Percentiles rank a stretch among this genome's conserved stretches.
Evolutionary conservation across 2,113 vertebrate genomes (phyloP).

Genomic region (Pongo pygmaeus): DNA sequence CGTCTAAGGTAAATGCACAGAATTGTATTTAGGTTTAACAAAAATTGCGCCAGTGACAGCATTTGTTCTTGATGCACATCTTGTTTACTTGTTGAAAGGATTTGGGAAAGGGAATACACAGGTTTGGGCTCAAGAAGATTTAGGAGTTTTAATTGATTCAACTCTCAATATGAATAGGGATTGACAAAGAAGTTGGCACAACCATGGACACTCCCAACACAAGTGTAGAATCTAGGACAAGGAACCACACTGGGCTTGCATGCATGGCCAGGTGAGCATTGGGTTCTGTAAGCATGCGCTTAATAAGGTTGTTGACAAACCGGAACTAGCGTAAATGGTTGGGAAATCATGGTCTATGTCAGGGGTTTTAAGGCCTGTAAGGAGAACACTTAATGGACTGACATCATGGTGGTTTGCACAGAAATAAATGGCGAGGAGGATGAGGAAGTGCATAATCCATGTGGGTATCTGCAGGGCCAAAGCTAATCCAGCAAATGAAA

Average conservation of each 20-base stretch:
- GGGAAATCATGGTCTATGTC: background rate
- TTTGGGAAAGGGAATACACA: background rate
- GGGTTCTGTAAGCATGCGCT: background rate
- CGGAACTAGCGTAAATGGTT: background rate
- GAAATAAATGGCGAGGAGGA: background rate
- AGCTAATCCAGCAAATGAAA: background rate
- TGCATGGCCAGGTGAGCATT: fast-evolving
- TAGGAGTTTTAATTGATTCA: background rate
- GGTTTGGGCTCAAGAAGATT: background rate
- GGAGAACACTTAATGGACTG: background rate
- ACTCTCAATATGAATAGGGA: background rate
- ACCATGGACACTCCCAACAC: fast-evolving
- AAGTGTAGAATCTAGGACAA: background rate
- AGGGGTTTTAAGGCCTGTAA: background rate
- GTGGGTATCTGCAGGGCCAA: background rate
- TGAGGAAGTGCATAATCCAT: background rate
- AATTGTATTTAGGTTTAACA: background rate
- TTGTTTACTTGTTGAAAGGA: background rate
- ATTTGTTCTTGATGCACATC: background rate
- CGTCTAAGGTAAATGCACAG: background rate
- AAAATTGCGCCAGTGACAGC: background rate
- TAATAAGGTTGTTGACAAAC: background rate
- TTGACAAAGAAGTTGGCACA: background rate
- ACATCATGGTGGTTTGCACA: background rate
- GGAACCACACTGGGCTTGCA: background rate